These are phyloP conservation scores for Naja naja DNA, from an alignment of 2,113 vertebrate species.

Conservation along the genomic window DNA sequence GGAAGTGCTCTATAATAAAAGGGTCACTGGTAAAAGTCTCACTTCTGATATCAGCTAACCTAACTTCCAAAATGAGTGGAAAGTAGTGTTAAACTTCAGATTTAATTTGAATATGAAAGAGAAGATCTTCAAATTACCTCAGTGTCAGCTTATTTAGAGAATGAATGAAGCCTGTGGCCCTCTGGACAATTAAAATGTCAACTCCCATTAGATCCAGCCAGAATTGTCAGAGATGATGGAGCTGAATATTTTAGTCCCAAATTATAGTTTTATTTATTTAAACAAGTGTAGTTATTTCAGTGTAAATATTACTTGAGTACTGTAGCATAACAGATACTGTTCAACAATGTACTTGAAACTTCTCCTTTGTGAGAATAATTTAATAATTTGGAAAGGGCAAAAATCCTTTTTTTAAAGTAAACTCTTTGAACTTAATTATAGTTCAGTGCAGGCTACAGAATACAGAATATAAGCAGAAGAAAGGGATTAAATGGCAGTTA, in stretches of 20 bases:
- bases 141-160: not conserved
- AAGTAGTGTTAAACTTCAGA: not conserved
- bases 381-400: not conserved
- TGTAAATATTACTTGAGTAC: not conserved
- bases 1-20: not conserved
- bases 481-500: not conserved
- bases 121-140: not conserved
- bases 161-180: not conserved
- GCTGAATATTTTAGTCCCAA: not conserved
- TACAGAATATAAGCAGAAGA: not conserved
- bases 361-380: not conserved
- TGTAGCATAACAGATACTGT: not conserved
- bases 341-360: not conserved
- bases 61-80: not conserved
- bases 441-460: not conserved
- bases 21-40: not conserved
- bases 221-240: not conserved
- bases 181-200: not conserved
- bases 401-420: not conserved
- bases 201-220: not conserved
- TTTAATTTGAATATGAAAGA: not conserved
- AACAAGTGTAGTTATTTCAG: not conserved
- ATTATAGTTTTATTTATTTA: not conserved
- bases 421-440: not conserved
- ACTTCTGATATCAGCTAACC: not conserved